Evolutionary conservation across 2,888 invertebrate genomes (phyloP).

Genomic region (Trissonchulus latispiculum): DNA sequence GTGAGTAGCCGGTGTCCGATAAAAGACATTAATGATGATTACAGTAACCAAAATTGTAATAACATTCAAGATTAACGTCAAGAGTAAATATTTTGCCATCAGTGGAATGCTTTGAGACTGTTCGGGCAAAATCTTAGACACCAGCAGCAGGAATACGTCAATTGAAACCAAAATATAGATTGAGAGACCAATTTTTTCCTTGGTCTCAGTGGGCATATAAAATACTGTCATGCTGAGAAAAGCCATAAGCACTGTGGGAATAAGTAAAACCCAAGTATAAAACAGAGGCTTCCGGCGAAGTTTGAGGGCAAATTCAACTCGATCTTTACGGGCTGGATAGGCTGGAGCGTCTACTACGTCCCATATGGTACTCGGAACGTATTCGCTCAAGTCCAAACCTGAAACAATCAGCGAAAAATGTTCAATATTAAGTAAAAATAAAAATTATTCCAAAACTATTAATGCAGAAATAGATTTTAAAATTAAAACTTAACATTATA

Average conservation of each 20-base stretch:
- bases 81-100: conserved; percentile 76
- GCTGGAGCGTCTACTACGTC: conserved; percentile 76
- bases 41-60: conserved; percentile 98
- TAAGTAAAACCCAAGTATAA: conserved; percentile 84
- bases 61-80: conserved; percentile 99
- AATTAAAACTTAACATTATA: no score
- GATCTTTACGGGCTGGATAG: conserved; percentile 67
- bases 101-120: not conserved
- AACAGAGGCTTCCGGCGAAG: conserved; percentile 85
- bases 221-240: conserved; percentile 94
- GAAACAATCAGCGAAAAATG: no score
- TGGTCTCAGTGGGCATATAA: not conserved
- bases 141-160: conserved; percentile 9
- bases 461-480: no score
- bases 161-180: conserved; percentile 9
- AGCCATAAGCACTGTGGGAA: conserved; percentile 96
- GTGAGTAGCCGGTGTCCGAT: conserved; percentile 89
- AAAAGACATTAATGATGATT: conserved; percentile 98
- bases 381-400: conserved; percentile 85
- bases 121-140: conserved; percentile 1
- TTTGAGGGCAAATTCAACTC: conserved; percentile 39
- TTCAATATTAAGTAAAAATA: no score
- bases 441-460: no score
- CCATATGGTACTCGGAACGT: conserved; percentile 98
- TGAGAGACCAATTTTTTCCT: conserved; percentile 11